phyloP scores from a whole-genome alignment of 2,888 invertebrate genomes.

The Clistopyga incitator region DNA sequence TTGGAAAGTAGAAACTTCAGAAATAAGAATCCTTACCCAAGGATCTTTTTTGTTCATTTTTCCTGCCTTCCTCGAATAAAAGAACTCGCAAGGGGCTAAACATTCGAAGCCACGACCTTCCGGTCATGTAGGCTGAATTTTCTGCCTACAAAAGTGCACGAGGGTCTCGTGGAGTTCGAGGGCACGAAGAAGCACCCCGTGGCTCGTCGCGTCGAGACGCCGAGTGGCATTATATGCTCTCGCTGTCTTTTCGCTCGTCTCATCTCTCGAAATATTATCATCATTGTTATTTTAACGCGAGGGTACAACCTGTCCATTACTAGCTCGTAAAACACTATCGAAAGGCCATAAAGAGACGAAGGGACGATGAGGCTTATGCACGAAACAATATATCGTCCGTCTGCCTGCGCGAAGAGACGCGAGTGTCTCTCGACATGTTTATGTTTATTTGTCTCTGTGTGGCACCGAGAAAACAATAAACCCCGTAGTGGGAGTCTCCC shows the following conservation, averaged over 20 bases:
- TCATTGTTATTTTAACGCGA: slow-evolving; percentile 67
- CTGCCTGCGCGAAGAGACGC: slow-evolving; percentile 6
- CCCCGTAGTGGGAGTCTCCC: slow-evolving; percentile 43
- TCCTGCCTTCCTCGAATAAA: background rate
- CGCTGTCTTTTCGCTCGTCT: slow-evolving; percentile 32
- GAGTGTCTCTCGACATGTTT: slow-evolving; percentile 54
- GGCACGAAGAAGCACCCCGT: slow-evolving; percentile 37
- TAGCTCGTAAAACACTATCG: slow-evolving; percentile 69
- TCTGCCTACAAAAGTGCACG: background rate
- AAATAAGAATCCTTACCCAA: slow-evolving; percentile 12
- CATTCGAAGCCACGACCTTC: background rate
- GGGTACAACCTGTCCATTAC: slow-evolving; percentile 68
- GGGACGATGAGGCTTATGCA: slow-evolving; percentile 35
- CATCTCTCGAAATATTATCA: slow-evolving; percentile 63
- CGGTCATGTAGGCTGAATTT: background rate
- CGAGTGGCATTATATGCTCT: slow-evolving; percentile 12
- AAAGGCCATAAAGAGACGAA: slow-evolving; percentile 63
- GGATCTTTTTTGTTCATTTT: background rate
- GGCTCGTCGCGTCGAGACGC: slow-evolving; percentile 13
- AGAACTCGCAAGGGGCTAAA: slow-evolving; percentile 19
- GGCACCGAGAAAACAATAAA: slow-evolving; percentile 66
- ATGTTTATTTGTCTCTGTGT: slow-evolving; percentile 61
- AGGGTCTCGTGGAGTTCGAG: slow-evolving; percentile 18
- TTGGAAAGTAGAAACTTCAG: background rate
- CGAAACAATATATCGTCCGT: slow-evolving; percentile 63